A percentile compares a stretch with the other conserved stretches of the same genome.
phyloP scores from a whole-genome alignment of 1,140 invertebrate species.

The Geopemphigus sp. region DNA sequence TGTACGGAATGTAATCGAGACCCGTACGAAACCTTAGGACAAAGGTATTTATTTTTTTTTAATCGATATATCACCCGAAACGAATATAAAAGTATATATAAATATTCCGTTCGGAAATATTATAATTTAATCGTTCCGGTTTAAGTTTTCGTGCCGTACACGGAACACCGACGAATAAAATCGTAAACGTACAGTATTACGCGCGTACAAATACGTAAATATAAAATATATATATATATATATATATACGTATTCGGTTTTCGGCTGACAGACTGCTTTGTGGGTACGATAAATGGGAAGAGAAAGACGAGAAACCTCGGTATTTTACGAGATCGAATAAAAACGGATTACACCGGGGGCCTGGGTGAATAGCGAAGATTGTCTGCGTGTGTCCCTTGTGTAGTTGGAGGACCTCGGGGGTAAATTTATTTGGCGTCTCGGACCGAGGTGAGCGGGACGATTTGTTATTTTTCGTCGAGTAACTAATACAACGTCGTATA shows the following conservation, averaged over 20 bases:
- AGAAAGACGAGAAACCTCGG: slow-evolving; percentile 15
- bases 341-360: slow-evolving; percentile 17
- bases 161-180: neutral
- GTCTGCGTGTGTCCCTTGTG: slow-evolving; percentile 10
- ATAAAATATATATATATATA: neutral
- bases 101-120: no score
- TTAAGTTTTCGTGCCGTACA: neutral
- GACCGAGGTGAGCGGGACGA: slow-evolving; percentile 42
- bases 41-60: no score
- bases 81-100: no score
- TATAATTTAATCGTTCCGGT: neutral
- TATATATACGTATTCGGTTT: neutral
- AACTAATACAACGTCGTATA: slow-evolving; percentile 35
- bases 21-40: neutral
- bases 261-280: slow-evolving; percentile 19
- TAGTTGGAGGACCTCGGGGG: slow-evolving; percentile 15
- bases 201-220: neutral
- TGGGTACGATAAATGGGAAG: slow-evolving; percentile 1
- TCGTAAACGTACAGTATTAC: neutral
- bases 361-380: slow-evolving; percentile 29
- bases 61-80: no score
- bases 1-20: neutral
- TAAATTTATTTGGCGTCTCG: slow-evolving; percentile 45
- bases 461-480: slow-evolving; percentile 45
- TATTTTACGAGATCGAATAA: slow-evolving; percentile 47